Evolutionary conservation across 2,888 invertebrate genomes (phyloP), one percentile per base, ranked within the genome.

Genomic region (Pseudococcus viburni): DNA sequence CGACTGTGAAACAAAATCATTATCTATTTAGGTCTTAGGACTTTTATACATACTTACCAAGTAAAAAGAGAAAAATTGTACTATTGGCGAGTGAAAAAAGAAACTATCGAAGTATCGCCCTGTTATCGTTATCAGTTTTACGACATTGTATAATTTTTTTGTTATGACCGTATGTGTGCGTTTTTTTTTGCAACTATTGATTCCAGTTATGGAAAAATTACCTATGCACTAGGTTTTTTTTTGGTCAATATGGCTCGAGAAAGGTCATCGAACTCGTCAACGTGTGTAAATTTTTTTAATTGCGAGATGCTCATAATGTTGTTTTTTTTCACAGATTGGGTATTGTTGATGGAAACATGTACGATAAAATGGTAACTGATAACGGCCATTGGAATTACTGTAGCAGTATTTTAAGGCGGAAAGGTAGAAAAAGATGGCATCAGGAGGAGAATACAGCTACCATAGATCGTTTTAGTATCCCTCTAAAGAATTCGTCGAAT

Each of bases 331-430:
- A 4, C 55, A 51, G 84, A 51, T 84, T 59, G 33, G 55, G 26
- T 33, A 39, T 84, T 55, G 55, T 22, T 59, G 83, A 88, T 88
- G 88, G 88, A 83, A 48, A 55, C 15, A 55, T 55, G 80, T 51
- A 80, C 42, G 80, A 80, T 83, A 80, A 88, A 39, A 88, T 80
- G 88, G 80, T 83, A 88, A 80, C 88, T 39, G 55, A 88, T 59
- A 88, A 88, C 88, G 88, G 83, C 17, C 88, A 88, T 39, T 83
- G 86, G 86, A 86, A 80, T 22, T 88, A 83, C 15, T 80, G 88
- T 15, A 83, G 77, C 51, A 59, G 48, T 55, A 80, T 88, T 55
- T n/a, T 83, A 77, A 26, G 59, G 8, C 88, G 88, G 1, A 88
- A 83, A 80, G 83, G 83, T n/a, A 80, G 88, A 83, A 88, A 80